Base-by-base conservation (phyloP, 2,113 vertebrate genomes). In the Sebastes schlegelii region DNA sequence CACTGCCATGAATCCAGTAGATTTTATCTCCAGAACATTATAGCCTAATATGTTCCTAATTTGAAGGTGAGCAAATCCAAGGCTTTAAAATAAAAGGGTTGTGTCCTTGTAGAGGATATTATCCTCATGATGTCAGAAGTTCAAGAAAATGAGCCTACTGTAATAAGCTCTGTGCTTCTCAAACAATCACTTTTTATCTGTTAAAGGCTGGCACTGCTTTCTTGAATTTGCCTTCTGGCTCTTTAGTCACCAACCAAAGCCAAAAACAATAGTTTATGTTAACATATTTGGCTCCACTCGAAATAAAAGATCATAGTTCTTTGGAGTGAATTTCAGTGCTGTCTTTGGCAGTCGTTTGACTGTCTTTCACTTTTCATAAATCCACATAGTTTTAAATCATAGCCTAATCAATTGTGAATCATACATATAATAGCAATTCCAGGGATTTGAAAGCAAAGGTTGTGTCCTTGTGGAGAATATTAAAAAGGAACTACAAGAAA, bases 311-410 rank as follows among this genome's bases (percentile, higher is more conserved):
- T 81, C 58, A 26, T 26, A n/a, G 54, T 34, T 40, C 49, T 79
- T 70, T 77, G 76, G 60, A 58, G 66, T 26, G 69, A 49, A 60
- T 73, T 69, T 66, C 45, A 75, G 13, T n/a, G 34, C 54, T 65
- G 61, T 62, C 71, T 46, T 69, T 91, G 69, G 75, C 71, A 77
- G 60, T 8, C 34, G 74, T 61, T 23, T 43, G 51, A 58, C 74
- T 55, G 63, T 83, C 67, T 40, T 89, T 86, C 48, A 82, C 75
- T 82, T 86, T 79, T 77, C 69, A 89, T 87, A 78, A 82, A 90
- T 79, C 62, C 65, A 68, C 71, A 77, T 77, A 54, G 52, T 83
- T 79, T 81, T 34, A 62, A 83, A 77, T 52, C 26, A 61, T 23
- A 77, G 55, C 16, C 62, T 64, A 77, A 78, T 81, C 51, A 12